Evolutionary conservation across 2,113 vertebrate species (phyloP).

Genomic region (Bos indicus): DNA sequence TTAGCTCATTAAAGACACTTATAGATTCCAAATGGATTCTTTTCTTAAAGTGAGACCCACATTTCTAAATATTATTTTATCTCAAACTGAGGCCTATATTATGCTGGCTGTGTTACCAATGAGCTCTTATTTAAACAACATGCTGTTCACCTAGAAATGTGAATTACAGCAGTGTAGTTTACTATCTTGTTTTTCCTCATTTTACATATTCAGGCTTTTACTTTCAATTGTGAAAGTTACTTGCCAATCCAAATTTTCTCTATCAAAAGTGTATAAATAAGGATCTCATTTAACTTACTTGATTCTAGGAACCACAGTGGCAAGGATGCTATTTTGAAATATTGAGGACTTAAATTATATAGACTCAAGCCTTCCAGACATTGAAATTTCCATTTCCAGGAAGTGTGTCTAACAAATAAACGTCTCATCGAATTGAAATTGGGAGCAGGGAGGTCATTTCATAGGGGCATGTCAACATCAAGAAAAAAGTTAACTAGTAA

Average conservation of each 20-base stretch:
- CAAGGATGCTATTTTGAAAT: neutral
- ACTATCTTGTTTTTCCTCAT: neutral
- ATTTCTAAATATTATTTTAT: neutral
- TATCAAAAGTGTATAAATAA: neutral
- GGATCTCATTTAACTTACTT: neutral
- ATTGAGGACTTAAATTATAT: neutral
- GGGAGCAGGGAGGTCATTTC: neutral
- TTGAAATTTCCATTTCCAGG: neutral
- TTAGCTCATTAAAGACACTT: neutral
- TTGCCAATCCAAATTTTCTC: neutral
- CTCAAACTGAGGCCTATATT: neutral
- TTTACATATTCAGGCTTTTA: neutral
- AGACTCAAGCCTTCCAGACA: neutral
- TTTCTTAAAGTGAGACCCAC: neutral
- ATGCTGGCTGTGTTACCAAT: neutral
- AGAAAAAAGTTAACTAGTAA: conserved; percentile 2
- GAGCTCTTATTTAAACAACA: neutral
- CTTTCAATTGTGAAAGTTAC: neutral
- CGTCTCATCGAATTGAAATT: neutral
- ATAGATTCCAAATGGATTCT: neutral
- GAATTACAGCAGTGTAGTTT: neutral
- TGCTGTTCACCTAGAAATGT: neutral
- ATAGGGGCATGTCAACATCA: neutral
- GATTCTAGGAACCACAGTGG: neutral
- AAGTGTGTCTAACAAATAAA: neutral